Evolutionary conservation across 2,888 invertebrate species (phyloP), one percentile per base, ranked within the genome.

Genomic region (Druceiella hillmani): DNA sequence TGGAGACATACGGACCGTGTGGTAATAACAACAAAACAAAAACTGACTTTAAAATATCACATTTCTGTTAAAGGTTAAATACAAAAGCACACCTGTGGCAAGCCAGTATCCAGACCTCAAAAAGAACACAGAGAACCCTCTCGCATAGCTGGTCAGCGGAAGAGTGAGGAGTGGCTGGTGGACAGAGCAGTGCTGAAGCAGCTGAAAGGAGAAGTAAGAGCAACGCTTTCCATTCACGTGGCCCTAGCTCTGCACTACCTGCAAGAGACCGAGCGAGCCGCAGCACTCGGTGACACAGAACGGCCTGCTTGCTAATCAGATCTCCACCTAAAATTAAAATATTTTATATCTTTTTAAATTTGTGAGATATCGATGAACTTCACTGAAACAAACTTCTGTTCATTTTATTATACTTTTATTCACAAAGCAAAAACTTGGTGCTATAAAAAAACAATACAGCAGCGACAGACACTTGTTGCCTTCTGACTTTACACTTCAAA

Each of bases 61-160:
- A n/a, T n/a, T n/a, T n/a, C n/a, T n/a, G n/a, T n/a, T n/a, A n/a
- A n/a, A n/a, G n/a, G n/a, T n/a, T 9, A 17, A 9, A 17, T 5
- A 31, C 11, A 14, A 32, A 6, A n/a, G 13, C 38, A 38, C 10
- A 66, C 67, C 75, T 69, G 33, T 76, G 75, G 44, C 76, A 77
- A 1, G 77, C 75, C 41, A 76, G 49, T 20, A 76, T 58, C 77
- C 76, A 74, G 35, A 91, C 83, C 68, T 95, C 92, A 62, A 97
- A 89, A 36, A 97, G 75, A 20, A 95, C 95, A 49, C 91, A 90
- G 3, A 97, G 74, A 34, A 97, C 92, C 20, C 97, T 73, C 61
- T 95, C 93, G 59, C 94, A 93, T 28, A 97, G 72, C 59, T 95
- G 93, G 59, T 94, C 94, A 0, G 90, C 90, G n/a, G 92, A 90